These are phyloP conservation scores for Caenorhabditis japonica DNA, from an alignment of 2,888 invertebrate species.

Conservation along the genomic window DNA sequence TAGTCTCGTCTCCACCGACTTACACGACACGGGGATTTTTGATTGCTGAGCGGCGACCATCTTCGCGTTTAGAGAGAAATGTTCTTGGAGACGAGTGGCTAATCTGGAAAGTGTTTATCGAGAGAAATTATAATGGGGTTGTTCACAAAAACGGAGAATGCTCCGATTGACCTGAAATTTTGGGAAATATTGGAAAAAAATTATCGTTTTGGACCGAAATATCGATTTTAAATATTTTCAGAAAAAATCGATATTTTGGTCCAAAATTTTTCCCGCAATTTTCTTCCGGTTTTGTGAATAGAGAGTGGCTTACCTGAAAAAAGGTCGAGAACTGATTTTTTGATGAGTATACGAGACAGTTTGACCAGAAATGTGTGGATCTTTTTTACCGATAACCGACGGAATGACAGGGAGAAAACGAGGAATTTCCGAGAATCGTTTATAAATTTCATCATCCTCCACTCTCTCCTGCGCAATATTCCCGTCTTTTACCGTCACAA, in stretches of 20 bases:
- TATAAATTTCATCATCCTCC: conserved; percentile 61
- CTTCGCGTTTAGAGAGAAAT: conserved; percentile 63
- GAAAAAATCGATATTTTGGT: too few species aligned
- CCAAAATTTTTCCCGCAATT: too few species aligned
- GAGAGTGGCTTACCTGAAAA: conserved; percentile 39
- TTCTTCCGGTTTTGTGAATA: too few species aligned
- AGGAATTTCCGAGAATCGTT: conserved; percentile 62
- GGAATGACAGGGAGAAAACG: conserved; percentile 66
- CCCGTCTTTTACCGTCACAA: conserved; percentile 60
- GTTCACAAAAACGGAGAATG: too few species aligned
- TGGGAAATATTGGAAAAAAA: neutral
- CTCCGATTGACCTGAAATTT: too few species aligned
- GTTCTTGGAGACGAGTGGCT: conserved; percentile 68
- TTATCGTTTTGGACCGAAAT: neutral
- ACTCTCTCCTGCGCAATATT: conserved; percentile 46
- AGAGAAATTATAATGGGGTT: too few species aligned
- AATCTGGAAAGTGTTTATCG: conserved; percentile 47
- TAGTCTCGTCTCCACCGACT: conserved; percentile 52
- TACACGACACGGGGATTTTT: conserved; percentile 53
- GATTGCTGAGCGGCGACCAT: conserved; percentile 62
- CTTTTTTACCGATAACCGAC: conserved; percentile 53
- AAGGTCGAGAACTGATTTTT: conserved; percentile 52
- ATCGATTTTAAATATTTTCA: too few species aligned
- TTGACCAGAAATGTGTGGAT: conserved; percentile 8
- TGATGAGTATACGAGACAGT: conserved; percentile 20